Evolutionary conservation across 2,113 vertebrate species (phyloP).

Genomic region (Mirza zaza): DNA sequence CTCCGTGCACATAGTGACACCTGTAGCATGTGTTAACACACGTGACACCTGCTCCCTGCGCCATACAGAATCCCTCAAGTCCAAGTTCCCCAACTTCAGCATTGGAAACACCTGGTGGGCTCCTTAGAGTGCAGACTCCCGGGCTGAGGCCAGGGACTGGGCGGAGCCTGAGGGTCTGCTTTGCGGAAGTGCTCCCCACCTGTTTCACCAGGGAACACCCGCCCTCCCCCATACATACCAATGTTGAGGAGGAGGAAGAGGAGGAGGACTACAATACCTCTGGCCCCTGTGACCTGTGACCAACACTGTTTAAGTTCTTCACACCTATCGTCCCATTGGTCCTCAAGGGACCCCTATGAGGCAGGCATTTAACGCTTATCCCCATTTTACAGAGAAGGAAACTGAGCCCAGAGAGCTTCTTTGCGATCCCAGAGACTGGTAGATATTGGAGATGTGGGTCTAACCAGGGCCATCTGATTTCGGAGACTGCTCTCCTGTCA

Average conservation of each 20-base stretch:
- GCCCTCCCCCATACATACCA: background rate
- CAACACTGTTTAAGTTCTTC: background rate
- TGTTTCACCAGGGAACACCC: too few species aligned
- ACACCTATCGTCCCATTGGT: background rate
- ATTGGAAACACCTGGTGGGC: background rate
- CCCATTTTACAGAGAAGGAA: constrained; percentile 46
- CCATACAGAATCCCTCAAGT: background rate
- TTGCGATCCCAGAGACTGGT: background rate
- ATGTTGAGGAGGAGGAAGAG: background rate
- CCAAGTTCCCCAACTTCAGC: background rate
- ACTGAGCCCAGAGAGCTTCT: background rate
- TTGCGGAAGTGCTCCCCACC: background rate
- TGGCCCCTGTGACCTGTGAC: background rate
- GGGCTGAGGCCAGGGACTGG: background rate
- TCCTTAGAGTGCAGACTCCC: too few species aligned
- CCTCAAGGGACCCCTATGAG: background rate
- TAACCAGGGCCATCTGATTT: background rate
- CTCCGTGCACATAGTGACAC: background rate
- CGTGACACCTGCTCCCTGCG: background rate
- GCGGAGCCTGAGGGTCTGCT: background rate
- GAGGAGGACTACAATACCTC: too few species aligned
- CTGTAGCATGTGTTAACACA: background rate
- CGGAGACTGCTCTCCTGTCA: background rate
- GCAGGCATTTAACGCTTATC: background rate
- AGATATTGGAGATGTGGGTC: background rate